Conservation (phyloP, 2,797 vertebrate species). For the Coregonus sp. region DNA sequence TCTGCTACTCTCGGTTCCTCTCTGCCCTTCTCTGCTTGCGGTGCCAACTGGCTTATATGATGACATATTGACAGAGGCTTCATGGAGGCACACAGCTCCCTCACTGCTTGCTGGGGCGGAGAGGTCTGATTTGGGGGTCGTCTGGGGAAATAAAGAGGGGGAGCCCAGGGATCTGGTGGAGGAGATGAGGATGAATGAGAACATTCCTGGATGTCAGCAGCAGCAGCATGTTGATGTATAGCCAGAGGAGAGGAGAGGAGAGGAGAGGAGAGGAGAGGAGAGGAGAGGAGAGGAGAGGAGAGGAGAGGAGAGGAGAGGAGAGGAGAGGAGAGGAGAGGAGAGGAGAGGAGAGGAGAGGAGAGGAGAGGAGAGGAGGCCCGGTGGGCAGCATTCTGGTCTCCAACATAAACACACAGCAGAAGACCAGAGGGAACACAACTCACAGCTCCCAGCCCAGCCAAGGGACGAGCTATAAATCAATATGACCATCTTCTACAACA, state of each 20-base stretch:
- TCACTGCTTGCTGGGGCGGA: slow-evolving; percentile 44
- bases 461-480: slow-evolving; percentile 59
- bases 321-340: slow-evolving; percentile 22
- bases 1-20: too few species aligned
- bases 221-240: slow-evolving; percentile 28
- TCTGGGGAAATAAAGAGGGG: slow-evolving; percentile 54
- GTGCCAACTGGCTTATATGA: slow-evolving; percentile 68
- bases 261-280: slow-evolving; percentile 11
- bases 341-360: slow-evolving; percentile 3
- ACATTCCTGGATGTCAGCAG: slow-evolving; percentile 73
- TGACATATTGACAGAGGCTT: slow-evolving; percentile 74
- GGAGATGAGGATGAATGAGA: slow-evolving; percentile 76
- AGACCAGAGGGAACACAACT: slow-evolving; percentile 18
- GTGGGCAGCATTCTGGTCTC: slow-evolving; percentile 60
- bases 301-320: too few species aligned
- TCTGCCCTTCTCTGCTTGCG: slow-evolving; percentile 20
- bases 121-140: neutral
- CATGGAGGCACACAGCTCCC: slow-evolving; percentile 57
- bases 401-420: slow-evolving; percentile 62
- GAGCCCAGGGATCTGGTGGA: slow-evolving; percentile 37
- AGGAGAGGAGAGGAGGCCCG: slow-evolving; percentile 25
- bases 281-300: slow-evolving; percentile 17
- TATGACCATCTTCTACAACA: slow-evolving; percentile 66
- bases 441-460: slow-evolving; percentile 31
- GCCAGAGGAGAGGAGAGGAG: slow-evolving; percentile 31